Base-by-base conservation (phyloP, 2,888 invertebrate genomes). In the Caenorhabditis sp. region DNA sequence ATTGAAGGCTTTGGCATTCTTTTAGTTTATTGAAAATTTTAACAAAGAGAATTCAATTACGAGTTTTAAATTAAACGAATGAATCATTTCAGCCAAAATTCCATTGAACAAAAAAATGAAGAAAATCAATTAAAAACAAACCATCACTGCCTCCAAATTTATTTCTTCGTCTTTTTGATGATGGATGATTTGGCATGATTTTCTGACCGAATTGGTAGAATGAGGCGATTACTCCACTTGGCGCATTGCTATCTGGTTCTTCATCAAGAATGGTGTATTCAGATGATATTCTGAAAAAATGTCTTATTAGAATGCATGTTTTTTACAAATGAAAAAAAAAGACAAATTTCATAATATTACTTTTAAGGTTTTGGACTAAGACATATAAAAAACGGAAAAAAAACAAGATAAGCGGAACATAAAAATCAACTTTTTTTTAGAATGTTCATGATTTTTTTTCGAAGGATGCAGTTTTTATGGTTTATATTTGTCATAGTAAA, bases 121-220 rank as follows among this genome's bases (percentile, higher is more conserved):
- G n/a, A n/a, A 26, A 56, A 25, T 14, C n/a, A 56, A 56, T 21
- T n/a, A 17, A 56, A 56, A 56, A 50, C 75, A 25, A 38, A 77
- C 81, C 81, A 58, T 81, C 81, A 64, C 70, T 70, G 20, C 81
- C 81, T 27, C 81, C 81, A 63, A 81, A 78, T 60, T 76, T 78
- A 56, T 76, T 77, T 27, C 81, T 54, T 20, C 67, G 59, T 52
- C 78, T 50, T 52, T 70, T 74, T 17, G 76, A 70, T 25, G 70
- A 63, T 7, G 74, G 60, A 59, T 70, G 67, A 54, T 50, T 67
- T 10, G 75, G 71, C 63, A 68, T 65, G 12, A 75, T 69, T 53
- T 69, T 77, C 31, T 77, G 73, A 21, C 73, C 69, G 20, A 69
- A 67, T 56, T 74, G 69, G 50, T 74, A 74, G 31, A 75, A 67